Base-by-base conservation (phyloP, 1,140 invertebrate species). In the Cydia pomonella region DNA sequence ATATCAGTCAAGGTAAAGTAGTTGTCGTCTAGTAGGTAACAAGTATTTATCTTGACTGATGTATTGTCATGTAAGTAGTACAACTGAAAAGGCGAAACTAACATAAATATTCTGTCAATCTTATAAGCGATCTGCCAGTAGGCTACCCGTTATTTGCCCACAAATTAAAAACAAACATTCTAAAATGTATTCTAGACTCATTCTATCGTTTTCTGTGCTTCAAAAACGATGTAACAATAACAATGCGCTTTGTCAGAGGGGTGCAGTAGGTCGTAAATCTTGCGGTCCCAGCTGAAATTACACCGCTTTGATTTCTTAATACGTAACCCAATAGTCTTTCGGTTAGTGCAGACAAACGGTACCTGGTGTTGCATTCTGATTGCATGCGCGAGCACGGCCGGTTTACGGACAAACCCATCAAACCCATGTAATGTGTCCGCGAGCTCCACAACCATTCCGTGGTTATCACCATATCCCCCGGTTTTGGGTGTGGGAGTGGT, bases 231-330 rank as follows among this genome's bases (percentile, higher is more conserved):
- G 77, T 74, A 75, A 75, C 50, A 62, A 78, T 72, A 79, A 73
- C 62, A 71, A 80, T 78, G 66, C 72, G 79, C 75, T 81, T 83
- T 80, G 77, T 78, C 79, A 81, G 77, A 77, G 72, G 77, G 72
- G 77, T 75, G 79, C 86, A 87, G 83, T 86, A 89, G 86, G 83
- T 88, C 82, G 85, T 86, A 85, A 88, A 91, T 81, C 81, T 84
- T 89, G 86, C 79, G 88, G 87, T 91, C 76, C 72, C 77, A 79
- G 81, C 84, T 91, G 84, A 85, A 89, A 87, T 91, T 89, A 89
- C 85, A 89, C 84, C 81, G 79, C 81, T 79, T 87, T 89, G 87
- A 87, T 85, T 84, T 88, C 81, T 84, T 85, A 82, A 84, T 82
- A 78, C 76, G 85, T 82, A 89, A 89, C 80, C 72, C 72, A 86